Evolutionary conservation across 1,140 invertebrate genomes (phyloP), one percentile per base, ranked within the genome.

Genomic region (Drusus annulatus): DNA sequence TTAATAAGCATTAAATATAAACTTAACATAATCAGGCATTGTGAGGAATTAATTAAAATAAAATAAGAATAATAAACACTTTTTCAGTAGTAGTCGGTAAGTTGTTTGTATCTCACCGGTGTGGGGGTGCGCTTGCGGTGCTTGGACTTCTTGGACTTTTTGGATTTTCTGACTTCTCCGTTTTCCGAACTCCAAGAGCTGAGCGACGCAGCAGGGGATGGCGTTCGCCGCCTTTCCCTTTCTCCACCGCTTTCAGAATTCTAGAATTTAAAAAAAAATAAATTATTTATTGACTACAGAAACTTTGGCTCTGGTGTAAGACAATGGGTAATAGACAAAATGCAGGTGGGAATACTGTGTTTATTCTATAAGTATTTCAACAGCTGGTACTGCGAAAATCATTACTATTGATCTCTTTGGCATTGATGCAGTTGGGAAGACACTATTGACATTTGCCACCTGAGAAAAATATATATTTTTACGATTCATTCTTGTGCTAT

Each of bases 91-190:
- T 56, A 25, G 65, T 51, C 65, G 65, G 15, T 50, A 69, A 50
- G 65, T 15, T 74, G 69, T 74, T 74, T 74, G 52, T 60, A 13
- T 63, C 74, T 76, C 79, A 83, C 81, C 23, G 78, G 74, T 2
- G 75, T 63, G 17, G 81, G 81, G 19, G 81, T 80, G 74, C 79
- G 75, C 73, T 74, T 83, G 82, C 88, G 90, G 68, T 90, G 90
- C 77, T 93, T 92, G 13, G 85, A 85, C 77, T 88, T 89, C 82
- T 87, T 87, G 21, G 83, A 84, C 81, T 87, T 89, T 84, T 89
- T 89, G 4, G 85, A 65, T 80, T 87, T 77, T 84, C 87, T 87
- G 80, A 86, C 86, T 56, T 87, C 86, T 7, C 82, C 84, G 6
- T 86, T 86, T 31, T 88, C 86, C 0, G 87, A 87, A 71, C 83